phyloP scores from a whole-genome alignment of 1,140 invertebrate genomes.

The Eufriesea mexicana region DNA sequence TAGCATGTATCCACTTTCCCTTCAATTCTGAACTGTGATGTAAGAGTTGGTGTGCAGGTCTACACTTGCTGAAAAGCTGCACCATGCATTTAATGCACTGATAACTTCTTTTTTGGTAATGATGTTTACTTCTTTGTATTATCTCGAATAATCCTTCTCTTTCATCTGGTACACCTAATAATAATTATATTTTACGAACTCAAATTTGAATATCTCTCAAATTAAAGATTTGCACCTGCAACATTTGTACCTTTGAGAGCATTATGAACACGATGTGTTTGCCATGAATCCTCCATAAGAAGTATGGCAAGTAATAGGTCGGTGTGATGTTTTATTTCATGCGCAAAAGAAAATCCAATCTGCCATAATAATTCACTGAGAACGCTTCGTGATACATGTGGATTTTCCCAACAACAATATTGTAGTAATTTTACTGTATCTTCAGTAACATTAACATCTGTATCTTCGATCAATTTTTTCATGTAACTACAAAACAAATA shows the following conservation, averaged over 20 bases:
- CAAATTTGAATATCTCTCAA: not conserved
- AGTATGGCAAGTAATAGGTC: conserved; percentile 94
- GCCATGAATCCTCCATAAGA: conserved; percentile 97
- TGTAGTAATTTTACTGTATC: conserved; percentile 94
- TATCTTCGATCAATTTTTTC: conserved; percentile 97
- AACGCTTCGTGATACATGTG: conserved; percentile 93
- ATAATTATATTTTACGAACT: conserved; percentile 25
- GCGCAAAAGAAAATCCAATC: conserved; percentile 96
- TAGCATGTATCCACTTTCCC: conserved; percentile 93
- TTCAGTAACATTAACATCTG: conserved; percentile 93
- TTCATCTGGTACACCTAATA: conserved; percentile 92
- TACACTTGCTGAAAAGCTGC: conserved; percentile 93
- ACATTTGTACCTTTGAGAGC: conserved; percentile 89
- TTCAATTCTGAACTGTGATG: conserved; percentile 90
- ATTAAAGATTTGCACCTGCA: conserved; percentile 1
- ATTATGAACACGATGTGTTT: conserved; percentile 95
- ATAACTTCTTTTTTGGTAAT: conserved; percentile 98
- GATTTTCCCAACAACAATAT: conserved; percentile 98
- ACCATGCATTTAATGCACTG: conserved; percentile 98
- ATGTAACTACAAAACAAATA: conserved; percentile 87
- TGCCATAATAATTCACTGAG: conserved; percentile 96
- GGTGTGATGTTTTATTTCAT: conserved; percentile 95
- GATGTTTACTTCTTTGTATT: conserved; percentile 94
- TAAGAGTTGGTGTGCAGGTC: conserved; percentile 88
- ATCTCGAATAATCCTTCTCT: conserved; percentile 96